Percentiles rank a stretch among this genome's conserved stretches.
phyloP scores from a whole-genome alignment of 2,888 invertebrate species.

The Epistrophella euchroma region DNA sequence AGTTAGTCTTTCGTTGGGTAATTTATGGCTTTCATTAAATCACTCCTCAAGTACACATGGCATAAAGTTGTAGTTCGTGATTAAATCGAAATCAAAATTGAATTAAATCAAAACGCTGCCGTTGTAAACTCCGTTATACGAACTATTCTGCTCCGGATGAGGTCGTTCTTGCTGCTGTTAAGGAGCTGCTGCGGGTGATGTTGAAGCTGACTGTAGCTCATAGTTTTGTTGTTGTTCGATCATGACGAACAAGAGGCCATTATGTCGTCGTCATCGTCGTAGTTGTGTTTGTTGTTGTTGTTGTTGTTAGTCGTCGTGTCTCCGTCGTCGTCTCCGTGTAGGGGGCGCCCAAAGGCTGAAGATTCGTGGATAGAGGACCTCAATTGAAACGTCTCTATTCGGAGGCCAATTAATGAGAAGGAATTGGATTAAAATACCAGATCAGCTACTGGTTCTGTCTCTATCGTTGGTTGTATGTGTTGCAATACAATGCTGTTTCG shows the following conservation, averaged over 20 bases:
- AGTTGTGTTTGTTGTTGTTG: slow-evolving; percentile 67
- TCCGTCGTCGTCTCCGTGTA: slow-evolving; percentile 47
- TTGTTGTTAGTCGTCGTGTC: slow-evolving; percentile 71
- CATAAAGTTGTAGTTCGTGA: slow-evolving; percentile 75
- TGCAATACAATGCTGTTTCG: slow-evolving; percentile 43
- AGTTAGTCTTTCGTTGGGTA: slow-evolving; percentile 63
- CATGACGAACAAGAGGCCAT: slow-evolving; percentile 67
- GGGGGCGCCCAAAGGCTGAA: slow-evolving; percentile 67
- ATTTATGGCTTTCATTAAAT: slow-evolving; percentile 76
- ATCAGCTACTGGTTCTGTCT: slow-evolving; percentile 67
- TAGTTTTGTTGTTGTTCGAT: slow-evolving; percentile 56
- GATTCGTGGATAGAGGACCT: slow-evolving; percentile 63
- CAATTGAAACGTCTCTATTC: slow-evolving; percentile 72
- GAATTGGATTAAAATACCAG: slow-evolving; percentile 70
- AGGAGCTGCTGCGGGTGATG: slow-evolving; percentile 43
- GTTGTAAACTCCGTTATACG: slow-evolving; percentile 13
- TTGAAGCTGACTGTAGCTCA: slow-evolving; percentile 24
- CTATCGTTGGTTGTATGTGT: slow-evolving; percentile 14
- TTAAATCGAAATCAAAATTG: slow-evolving; percentile 74
- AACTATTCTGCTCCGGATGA: slow-evolving; percentile 25
- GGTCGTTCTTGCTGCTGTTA: slow-evolving; percentile 37
- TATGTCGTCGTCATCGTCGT: slow-evolving; percentile 68
- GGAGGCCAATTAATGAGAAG: slow-evolving; percentile 68
- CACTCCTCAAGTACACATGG: slow-evolving; percentile 73
- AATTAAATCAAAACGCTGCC: slow-evolving; percentile 73